Base-by-base conservation (phyloP, 2,888 invertebrate genomes). In the Dryocosmus kuriphilus region DNA sequence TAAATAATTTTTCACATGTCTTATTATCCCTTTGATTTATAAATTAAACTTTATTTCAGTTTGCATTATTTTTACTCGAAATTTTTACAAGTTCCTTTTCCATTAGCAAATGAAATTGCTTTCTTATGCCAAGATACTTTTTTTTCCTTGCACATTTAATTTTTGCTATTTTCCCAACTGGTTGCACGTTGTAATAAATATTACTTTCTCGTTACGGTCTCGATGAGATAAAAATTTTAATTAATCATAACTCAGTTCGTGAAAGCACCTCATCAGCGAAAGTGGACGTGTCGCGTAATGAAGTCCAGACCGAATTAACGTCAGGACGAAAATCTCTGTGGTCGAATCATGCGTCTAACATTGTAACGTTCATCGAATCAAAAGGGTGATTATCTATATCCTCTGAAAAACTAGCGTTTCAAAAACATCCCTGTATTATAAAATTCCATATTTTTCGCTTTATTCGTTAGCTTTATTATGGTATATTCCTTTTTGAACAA, bases 161-260 rank as follows among this genome's bases (percentile, higher is more conserved):
- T 46, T 41, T 67, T 46, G 2, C n/a, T 65, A 38, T 46, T 27
- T 46, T 24, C 19, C 9, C 27, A 24, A 38, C 38, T 38, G 5
- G 22, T 3, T 11, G 41, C 16, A 24, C 46, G 27, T 30, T 67
- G 19, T 41, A 46, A 67, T 8, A 67, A 67, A 67, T 46, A 67
- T 46, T 71, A 71, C 46, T n/a, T 71, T 71, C 30, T 51, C 51
- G 32, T 22, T 71, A 71, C 46, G 71, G 51, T 51, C 22, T 51
- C 46, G 14, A 71, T 27, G n/a, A 71, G 51, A 71, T 32, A 71
- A 71, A 71, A 51, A 32, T 71, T 71, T 71, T 71, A 71, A 71
- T 71, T 71, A 51, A 51, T 71, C 51, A 51, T 71, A 71, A 71
- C 71, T 71, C 32, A 71, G 27, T 71, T 71, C n/a, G 27, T 71